phyloP scores from a whole-genome alignment of 2,888 invertebrate species.

The Keiferia lycopersicella region DNA sequence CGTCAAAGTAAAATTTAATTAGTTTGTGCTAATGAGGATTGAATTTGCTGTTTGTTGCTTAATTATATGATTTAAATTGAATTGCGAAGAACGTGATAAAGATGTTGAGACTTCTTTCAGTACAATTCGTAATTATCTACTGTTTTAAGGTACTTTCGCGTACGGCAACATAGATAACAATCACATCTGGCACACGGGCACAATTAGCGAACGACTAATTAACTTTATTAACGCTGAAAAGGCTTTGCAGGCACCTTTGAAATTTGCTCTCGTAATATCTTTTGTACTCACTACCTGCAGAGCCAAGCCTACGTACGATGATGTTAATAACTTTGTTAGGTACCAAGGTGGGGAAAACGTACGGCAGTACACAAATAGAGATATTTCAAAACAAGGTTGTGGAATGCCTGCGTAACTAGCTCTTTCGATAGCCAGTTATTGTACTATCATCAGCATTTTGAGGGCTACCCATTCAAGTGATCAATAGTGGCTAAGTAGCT shows the following conservation, averaged over 20 bases:
- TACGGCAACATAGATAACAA: constrained; percentile 28
- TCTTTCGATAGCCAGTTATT: too few species aligned
- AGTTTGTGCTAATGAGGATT: neutral
- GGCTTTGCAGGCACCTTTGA: constrained; percentile 36
- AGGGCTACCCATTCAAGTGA: too few species aligned
- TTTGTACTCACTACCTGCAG: constrained; percentile 22
- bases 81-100: neutral
- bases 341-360: neutral
- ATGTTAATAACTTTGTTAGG: neutral
- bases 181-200: constrained; percentile 34
- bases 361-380: too few species aligned
- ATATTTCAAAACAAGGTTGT: too few species aligned
- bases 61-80: neutral
- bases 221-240: constrained; percentile 38
- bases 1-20: neutral
- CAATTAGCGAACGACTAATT: constrained; percentile 37
- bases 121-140: neutral
- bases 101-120: too few species aligned
- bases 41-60: neutral
- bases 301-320: too few species aligned
- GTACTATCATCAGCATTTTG: too few species aligned
- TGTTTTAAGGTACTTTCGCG: neutral
- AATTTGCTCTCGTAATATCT: constrained; percentile 34
- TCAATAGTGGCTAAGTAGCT: too few species aligned
- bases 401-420: too few species aligned